Evolutionary conservation across 2,888 invertebrate genomes (phyloP).

Genomic region (Napeogenes inachia): DNA sequence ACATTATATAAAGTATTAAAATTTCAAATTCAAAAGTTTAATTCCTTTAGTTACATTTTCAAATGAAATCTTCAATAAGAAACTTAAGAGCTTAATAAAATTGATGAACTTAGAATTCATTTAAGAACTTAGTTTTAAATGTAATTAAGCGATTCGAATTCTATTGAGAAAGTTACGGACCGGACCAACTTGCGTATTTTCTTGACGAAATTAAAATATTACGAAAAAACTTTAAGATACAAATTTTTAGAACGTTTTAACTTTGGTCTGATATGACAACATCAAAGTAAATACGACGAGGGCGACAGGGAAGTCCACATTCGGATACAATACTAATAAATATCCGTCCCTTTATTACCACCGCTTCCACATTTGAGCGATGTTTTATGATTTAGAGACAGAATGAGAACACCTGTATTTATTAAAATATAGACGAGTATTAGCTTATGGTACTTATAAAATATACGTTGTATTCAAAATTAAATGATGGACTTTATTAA

Average conservation of each 20-base stretch:
- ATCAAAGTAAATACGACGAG: conserved; percentile 14
- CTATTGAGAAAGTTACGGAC: not conserved
- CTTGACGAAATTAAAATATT: not conserved
- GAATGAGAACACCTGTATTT: not conserved
- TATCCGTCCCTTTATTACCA: conserved; percentile 10
- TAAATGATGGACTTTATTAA: too few relatives aligned
- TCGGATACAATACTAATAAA: conserved; percentile 19
- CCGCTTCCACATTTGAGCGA: conserved; percentile 4
- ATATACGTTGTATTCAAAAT: too few relatives aligned
- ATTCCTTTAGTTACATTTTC: conserved; percentile 2
- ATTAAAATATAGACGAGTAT: not conserved
- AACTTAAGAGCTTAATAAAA: conserved; percentile 7
- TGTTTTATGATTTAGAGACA: conserved; percentile 6
- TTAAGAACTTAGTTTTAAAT: not conserved
- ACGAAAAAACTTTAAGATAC: not conserved
- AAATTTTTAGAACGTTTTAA: conserved; percentile 3
- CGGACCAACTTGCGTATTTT: not conserved
- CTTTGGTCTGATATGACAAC: conserved; percentile 9
- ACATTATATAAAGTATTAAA: not conserved
- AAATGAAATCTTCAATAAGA: not conserved
- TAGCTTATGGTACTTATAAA: too few relatives aligned
- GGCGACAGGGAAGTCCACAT: conserved; percentile 16
- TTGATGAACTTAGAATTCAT: conserved; percentile 6
- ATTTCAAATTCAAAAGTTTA: not conserved
- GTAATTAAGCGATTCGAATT: conserved; percentile 7